phyloP scores from a whole-genome alignment of 2,113 vertebrate species.

The Tragulus kanchil region DNA sequence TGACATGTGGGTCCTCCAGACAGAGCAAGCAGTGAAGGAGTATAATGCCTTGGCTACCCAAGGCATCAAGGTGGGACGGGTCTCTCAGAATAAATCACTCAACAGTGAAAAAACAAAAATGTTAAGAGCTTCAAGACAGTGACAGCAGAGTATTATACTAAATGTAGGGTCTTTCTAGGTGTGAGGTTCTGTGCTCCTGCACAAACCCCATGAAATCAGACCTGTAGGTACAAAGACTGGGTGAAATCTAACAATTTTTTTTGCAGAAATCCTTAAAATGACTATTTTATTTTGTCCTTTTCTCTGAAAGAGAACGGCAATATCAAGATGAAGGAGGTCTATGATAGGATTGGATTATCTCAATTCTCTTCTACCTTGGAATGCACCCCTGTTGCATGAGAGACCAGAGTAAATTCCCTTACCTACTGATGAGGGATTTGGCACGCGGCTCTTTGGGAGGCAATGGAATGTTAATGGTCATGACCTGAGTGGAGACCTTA shows the following conservation, averaged over 20 bases:
- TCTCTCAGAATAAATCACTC: no score
- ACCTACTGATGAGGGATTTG: neutral
- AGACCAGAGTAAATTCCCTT: neutral
- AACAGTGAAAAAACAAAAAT: no score
- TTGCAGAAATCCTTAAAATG: constrained; percentile 22
- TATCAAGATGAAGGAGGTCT: neutral
- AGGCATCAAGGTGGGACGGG: no score
- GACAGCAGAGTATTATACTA: neutral
- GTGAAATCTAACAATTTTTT: neutral
- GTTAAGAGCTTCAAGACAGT: neutral
- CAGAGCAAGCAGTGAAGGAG: no score
- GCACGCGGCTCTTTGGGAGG: neutral
- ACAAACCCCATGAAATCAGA: neutral
- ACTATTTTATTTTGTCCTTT: neutral
- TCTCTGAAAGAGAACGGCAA: neutral
- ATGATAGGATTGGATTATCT: neutral
- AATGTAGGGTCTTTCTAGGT: neutral
- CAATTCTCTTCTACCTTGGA: neutral
- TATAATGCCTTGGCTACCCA: no score
- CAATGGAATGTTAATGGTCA: neutral
- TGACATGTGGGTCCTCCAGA: no score
- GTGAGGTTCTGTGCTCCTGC: neutral
- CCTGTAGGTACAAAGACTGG: neutral
- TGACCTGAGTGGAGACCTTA: neutral
- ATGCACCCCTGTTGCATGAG: neutral